phyloP scores from a whole-genome alignment of 2,888 invertebrate genomes.

The Caenorhabditis japonica region DNA sequence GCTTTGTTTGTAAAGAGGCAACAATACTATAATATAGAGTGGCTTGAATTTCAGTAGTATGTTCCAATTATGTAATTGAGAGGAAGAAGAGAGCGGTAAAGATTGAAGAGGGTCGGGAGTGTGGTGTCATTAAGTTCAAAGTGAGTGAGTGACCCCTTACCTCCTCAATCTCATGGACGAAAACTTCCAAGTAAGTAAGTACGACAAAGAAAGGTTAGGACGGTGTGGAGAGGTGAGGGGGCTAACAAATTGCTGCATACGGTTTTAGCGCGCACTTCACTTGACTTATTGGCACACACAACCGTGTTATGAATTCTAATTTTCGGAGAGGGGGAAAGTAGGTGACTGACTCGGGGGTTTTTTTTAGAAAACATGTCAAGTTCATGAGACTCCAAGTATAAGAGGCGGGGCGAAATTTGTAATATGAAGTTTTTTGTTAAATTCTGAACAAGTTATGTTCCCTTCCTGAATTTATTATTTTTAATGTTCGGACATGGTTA shows the following conservation, averaged over 20 bases:
- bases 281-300: slow-evolving; percentile 39
- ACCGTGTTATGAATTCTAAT: slow-evolving; percentile 11
- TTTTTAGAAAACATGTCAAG: slow-evolving; percentile 40
- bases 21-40: slow-evolving; percentile 39
- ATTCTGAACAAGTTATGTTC: no score
- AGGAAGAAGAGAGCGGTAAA: slow-evolving; percentile 33
- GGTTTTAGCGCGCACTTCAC: slow-evolving; percentile 36
- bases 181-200: slow-evolving; percentile 33
- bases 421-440: background rate
- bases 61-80: slow-evolving; percentile 49
- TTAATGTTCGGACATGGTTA: slow-evolving; percentile 16
- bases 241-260: slow-evolving; percentile 54
- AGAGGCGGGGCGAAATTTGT: no score
- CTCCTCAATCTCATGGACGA: slow-evolving; percentile 9
- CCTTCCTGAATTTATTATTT: no score
- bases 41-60: slow-evolving; percentile 49
- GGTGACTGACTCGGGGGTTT: slow-evolving; percentile 8
- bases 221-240: background rate
- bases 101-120: slow-evolving; percentile 20
- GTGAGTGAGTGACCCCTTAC: slow-evolving; percentile 37
- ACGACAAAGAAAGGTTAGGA: slow-evolving; percentile 39
- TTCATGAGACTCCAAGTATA: slow-evolving; percentile 38
- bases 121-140: slow-evolving; percentile 38
- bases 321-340: background rate
- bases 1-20: slow-evolving; percentile 32